Conservation (phyloP, 2,888 invertebrate species). For the Mythimna vitellina region DNA sequence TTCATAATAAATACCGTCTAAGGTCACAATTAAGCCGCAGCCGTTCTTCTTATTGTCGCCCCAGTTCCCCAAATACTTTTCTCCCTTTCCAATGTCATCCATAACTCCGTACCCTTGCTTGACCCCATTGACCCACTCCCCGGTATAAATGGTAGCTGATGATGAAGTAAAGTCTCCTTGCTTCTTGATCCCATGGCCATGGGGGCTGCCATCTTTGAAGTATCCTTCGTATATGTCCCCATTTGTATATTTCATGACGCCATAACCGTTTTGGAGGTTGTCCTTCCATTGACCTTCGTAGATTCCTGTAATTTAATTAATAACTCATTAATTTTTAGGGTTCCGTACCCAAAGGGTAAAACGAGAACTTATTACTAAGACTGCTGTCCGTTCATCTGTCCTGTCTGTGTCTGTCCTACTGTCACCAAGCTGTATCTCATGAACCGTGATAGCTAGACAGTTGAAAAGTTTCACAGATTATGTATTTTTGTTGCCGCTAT, state of each 20-base stretch:
- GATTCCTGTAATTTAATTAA: slow-evolving; percentile 86
- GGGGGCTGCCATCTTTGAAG: slow-evolving; percentile 95
- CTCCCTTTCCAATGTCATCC: slow-evolving; percentile 96
- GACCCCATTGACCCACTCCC: slow-evolving; percentile 95
- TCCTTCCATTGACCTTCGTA: slow-evolving; percentile 96
- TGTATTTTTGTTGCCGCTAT: too few relatives aligned
- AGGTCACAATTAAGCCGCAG: slow-evolving; percentile 95
- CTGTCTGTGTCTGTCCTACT: too few relatives aligned
- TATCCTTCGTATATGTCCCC: slow-evolving; percentile 96
- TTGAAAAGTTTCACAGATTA: too few relatives aligned
- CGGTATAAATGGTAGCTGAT: slow-evolving; percentile 95
- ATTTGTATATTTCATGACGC: slow-evolving; percentile 93
- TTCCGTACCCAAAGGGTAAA: too few relatives aligned
- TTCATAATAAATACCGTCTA: slow-evolving; percentile 97
- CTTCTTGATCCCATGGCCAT: slow-evolving; percentile 96
- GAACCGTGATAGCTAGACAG: too few relatives aligned
- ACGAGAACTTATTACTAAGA: too few relatives aligned
- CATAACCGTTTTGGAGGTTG: slow-evolving; percentile 95
- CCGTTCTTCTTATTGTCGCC: slow-evolving; percentile 96
- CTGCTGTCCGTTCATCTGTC: too few relatives aligned
- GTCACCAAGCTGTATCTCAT: too few relatives aligned
- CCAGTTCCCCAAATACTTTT: slow-evolving; percentile 98
- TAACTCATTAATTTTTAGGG: too few relatives aligned
- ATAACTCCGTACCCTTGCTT: slow-evolving; percentile 97
- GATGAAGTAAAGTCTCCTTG: slow-evolving; percentile 95